A percentile compares a stretch with the other conserved stretches of the same genome.
These are phyloP conservation scores for Yoshiicerus persimilis DNA, from an alignment of 1,140 invertebrate genomes.

Conservation along the genomic window DNA sequence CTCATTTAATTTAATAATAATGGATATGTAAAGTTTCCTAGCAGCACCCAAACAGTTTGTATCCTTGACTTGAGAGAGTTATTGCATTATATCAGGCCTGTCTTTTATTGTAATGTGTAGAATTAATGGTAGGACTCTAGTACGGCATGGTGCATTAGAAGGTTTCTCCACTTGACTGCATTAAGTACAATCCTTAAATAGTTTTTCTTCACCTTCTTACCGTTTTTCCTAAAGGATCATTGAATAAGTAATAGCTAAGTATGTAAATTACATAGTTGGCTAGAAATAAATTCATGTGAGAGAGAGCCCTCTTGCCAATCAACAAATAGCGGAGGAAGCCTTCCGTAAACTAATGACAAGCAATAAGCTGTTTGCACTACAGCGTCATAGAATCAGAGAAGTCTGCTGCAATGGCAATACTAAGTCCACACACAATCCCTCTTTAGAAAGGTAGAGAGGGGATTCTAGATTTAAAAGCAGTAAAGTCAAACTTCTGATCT, in stretches of 20 bases:
- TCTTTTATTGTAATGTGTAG: neutral
- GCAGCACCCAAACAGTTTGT: neutral
- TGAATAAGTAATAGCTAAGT: neutral
- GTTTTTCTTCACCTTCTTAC: neutral
- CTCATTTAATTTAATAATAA: neutral
- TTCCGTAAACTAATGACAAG: slow-evolving; percentile 19
- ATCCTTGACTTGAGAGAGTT: neutral
- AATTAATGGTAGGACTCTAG: neutral
- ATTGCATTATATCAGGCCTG: neutral
- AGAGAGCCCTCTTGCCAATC: neutral
- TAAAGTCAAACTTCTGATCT: neutral
- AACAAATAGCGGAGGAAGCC: neutral
- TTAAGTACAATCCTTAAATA: neutral
- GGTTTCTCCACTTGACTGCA: neutral
- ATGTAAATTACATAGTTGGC: neutral
- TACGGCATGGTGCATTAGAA: neutral
- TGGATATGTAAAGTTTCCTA: neutral
- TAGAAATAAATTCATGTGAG: neutral
- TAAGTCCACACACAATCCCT: neutral
- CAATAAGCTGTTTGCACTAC: neutral
- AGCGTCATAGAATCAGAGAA: neutral
- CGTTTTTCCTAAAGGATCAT: neutral
- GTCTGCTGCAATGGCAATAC: neutral
- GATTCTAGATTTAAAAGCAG: neutral
- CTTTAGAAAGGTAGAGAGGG: neutral